Evolutionary conservation across 2,797 vertebrate genomes (phyloP).

Genomic region (Anomalospiza imberbis): DNA sequence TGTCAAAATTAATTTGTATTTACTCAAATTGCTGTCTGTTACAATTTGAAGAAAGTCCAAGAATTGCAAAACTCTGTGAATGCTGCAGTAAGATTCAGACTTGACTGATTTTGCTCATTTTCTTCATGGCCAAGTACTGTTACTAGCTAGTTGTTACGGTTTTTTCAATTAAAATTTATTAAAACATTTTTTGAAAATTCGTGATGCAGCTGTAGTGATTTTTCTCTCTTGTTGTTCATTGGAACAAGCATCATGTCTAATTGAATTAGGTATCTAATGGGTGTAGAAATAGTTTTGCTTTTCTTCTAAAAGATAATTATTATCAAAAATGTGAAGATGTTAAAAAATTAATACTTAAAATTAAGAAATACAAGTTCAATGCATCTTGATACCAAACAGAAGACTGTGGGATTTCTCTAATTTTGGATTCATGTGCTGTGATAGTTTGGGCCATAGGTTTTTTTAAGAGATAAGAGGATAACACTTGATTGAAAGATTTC

Average conservation of each 20-base stretch:
- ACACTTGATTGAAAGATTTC: not conserved
- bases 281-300: not conserved
- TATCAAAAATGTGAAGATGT: not conserved
- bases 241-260: not conserved
- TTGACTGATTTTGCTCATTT: not conserved
- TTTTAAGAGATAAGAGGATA: not conserved
- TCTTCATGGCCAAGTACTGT: not conserved
- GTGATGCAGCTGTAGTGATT: not conserved
- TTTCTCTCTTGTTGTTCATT: not conserved
- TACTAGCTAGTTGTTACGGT: accelerated
- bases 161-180: not conserved
- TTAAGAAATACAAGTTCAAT: not conserved
- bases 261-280: not conserved
- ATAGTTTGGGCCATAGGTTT: not conserved
- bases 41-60: not conserved
- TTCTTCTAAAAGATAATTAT: not conserved
- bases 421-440: not conserved
- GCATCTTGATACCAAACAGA: not conserved
- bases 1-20: not conserved
- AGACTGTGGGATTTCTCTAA: not conserved
- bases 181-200: not conserved
- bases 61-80: not conserved
- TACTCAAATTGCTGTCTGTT: not conserved
- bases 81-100: not conserved
- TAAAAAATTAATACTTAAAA: not conserved